phyloP scores from a whole-genome alignment of 2,888 invertebrate genomes.

The Ennomos erosarius region DNA sequence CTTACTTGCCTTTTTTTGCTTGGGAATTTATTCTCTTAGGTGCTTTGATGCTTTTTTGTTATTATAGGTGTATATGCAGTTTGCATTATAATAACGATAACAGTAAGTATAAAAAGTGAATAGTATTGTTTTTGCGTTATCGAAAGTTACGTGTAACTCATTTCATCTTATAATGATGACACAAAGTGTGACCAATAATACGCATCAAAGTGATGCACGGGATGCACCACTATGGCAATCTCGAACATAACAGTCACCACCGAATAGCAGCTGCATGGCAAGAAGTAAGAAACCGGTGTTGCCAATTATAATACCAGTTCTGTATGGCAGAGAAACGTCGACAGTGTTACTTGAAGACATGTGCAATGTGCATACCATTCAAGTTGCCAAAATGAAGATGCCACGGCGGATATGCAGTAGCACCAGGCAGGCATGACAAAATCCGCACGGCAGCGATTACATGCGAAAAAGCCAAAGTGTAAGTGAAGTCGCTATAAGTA shows the following conservation, averaged over 20 bases:
- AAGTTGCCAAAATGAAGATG: background rate
- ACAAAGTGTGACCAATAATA: too few relatives aligned
- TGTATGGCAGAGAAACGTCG: too few relatives aligned
- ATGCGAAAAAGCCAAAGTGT: background rate
- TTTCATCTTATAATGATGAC: background rate
- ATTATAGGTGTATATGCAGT: constrained; percentile 48
- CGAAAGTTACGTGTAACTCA: constrained; percentile 42
- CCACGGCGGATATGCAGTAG: background rate
- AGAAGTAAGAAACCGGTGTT: too few relatives aligned
- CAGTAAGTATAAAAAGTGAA: constrained; percentile 35
- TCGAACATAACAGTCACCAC: too few relatives aligned
- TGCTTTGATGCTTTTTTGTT: constrained; percentile 56
- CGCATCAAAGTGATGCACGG: too few relatives aligned
- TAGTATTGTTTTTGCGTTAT: constrained; percentile 36
- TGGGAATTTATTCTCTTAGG: constrained; percentile 52
- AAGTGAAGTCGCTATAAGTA: background rate
- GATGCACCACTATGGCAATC: too few relatives aligned
- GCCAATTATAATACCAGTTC: too few relatives aligned
- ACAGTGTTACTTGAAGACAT: too few relatives aligned
- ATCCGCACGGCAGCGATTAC: background rate
- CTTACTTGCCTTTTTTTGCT: constrained; percentile 57
- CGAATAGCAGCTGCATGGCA: too few relatives aligned
- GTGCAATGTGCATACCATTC: background rate
- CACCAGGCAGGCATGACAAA: background rate
- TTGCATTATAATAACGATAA: constrained; percentile 51